phyloP scores from a whole-genome alignment of 1,140 invertebrate genomes.

The Neotoxoptera formosana region DNA sequence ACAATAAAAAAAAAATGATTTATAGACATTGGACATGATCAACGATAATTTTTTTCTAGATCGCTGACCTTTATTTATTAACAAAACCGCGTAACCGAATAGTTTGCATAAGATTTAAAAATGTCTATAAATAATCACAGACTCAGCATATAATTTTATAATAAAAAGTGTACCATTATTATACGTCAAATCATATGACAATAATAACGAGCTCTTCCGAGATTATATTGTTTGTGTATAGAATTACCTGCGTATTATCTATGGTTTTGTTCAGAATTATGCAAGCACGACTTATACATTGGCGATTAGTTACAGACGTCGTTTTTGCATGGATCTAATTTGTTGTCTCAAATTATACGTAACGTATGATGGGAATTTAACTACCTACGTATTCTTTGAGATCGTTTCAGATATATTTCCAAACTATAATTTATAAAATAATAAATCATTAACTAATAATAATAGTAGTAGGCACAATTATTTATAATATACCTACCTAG shows the following conservation, averaged over 20 bases:
- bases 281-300: slow-evolving; percentile 2
- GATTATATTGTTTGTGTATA: not conserved
- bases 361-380: not conserved
- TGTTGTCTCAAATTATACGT: not conserved
- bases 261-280: not conserved
- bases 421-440: not conserved
- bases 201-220: not conserved
- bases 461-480: not conserved
- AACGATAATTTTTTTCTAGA: not conserved
- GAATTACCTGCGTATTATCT: not conserved
- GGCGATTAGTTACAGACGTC: slow-evolving; percentile 1
- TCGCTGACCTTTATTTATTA: not conserved
- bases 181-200: not conserved
- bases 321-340: not conserved
- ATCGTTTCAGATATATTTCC: not conserved
- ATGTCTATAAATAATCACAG: not conserved
- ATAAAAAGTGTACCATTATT: not conserved
- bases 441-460: not conserved
- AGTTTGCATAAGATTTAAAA: not conserved
- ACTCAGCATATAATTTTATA: not conserved
- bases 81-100: not conserved
- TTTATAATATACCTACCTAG: too few species aligned
- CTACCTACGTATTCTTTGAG: not conserved
- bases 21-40: not conserved
- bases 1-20: not conserved